Conservation (phyloP, 2,797 vertebrate genomes). For the Helostoma temminkii region DNA sequence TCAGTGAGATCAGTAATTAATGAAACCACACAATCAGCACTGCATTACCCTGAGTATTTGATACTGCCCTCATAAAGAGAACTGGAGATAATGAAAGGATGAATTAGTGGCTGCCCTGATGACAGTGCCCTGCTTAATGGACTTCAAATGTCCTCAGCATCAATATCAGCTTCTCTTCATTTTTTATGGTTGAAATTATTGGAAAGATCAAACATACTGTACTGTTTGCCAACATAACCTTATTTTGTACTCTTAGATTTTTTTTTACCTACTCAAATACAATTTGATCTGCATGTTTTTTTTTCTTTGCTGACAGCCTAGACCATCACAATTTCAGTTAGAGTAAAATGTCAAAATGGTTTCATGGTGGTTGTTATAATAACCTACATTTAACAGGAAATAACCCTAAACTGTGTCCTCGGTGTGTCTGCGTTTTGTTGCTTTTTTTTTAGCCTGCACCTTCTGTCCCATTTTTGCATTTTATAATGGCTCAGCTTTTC, state of each 20-base stretch:
- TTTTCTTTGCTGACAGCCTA: not conserved
- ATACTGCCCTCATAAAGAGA: conserved; percentile 76
- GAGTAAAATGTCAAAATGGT: not conserved
- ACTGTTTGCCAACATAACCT: not conserved
- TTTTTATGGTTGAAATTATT: not conserved
- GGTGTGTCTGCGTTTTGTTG: not conserved
- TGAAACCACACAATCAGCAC: conserved; percentile 73
- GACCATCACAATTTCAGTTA: not conserved
- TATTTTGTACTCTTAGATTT: not conserved
- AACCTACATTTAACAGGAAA: not conserved
- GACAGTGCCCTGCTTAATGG: conserved; percentile 49
- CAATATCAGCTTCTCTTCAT: not conserved
- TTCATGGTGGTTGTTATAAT: not conserved
- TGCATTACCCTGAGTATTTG: conserved; percentile 66
- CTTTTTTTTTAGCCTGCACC: conserved; percentile 4
- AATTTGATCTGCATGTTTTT: not conserved
- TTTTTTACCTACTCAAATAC: not conserved
- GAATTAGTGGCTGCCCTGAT: conserved; percentile 69
- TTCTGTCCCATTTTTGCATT: not conserved
- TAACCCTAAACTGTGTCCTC: not conserved
- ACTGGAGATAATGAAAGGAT: conserved; percentile 65
- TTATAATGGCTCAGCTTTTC: not conserved
- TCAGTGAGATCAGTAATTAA: conserved; percentile 75
- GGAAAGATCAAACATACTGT: too few species aligned
- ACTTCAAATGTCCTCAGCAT: conserved; percentile 21